phyloP scores from a whole-genome alignment of 2,888 invertebrate species.

The Saturnia pavonia region DNA sequence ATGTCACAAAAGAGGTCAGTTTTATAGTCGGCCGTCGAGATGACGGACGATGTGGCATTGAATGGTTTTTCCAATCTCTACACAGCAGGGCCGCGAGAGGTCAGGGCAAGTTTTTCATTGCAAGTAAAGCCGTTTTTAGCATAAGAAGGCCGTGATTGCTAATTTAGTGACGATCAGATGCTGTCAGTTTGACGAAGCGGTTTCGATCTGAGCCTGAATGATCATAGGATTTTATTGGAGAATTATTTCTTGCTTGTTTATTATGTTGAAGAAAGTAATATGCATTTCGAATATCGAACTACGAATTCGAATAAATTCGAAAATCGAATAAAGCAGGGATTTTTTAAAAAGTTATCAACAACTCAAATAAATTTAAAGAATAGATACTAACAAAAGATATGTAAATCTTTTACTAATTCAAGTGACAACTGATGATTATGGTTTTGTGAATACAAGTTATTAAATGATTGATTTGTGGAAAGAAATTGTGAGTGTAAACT shows the following conservation, averaged over 20 bases:
- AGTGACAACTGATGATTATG: no score
- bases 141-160: conserved; percentile 10
- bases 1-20: conserved; percentile 59
- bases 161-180: conserved; percentile 10
- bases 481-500: no score
- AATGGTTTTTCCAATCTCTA: conserved; percentile 4
- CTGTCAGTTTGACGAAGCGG: not conserved
- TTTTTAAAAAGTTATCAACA: no score
- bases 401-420: no score
- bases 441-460: no score
- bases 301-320: no score
- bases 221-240: not conserved
- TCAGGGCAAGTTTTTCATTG: conserved; percentile 10
- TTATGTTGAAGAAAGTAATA: not conserved
- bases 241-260: not conserved
- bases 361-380: no score
- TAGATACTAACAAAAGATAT: no score
- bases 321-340: no score
- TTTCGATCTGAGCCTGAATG: not conserved
- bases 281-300: no score
- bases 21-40: conserved; percentile 67
- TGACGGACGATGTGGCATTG: conserved; percentile 54
- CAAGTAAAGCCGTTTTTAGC: conserved; percentile 4
- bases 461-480: no score
- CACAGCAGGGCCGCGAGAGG: conserved; percentile 3